These are phyloP conservation scores for Bursaphelenchus mucronatus DNA, from an alignment of 1,140 invertebrate species.

Conservation along the genomic window DNA sequence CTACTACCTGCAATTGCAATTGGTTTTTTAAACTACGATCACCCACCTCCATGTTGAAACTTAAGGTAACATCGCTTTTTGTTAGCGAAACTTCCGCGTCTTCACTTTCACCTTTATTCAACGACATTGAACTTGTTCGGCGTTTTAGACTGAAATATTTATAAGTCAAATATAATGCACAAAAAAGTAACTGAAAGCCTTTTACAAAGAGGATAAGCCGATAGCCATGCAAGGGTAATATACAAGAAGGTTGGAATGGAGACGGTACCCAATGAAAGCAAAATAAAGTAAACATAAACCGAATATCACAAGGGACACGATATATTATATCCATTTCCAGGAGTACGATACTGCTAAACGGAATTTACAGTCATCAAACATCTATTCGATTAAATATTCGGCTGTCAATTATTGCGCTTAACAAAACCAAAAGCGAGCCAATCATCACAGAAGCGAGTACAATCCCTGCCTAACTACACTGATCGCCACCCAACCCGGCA, in stretches of 20 bases:
- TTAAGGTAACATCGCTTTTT: constrained; percentile 54
- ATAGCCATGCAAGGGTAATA: too few species aligned
- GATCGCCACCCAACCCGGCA: too few species aligned
- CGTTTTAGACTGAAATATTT: constrained; percentile 54
- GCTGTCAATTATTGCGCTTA: background rate
- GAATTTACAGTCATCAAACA: background rate
- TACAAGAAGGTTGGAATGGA: too few species aligned
- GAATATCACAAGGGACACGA: background rate
- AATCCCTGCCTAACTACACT: too few species aligned
- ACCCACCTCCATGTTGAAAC: constrained; percentile 60
- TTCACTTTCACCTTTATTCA: constrained; percentile 59
- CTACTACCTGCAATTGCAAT: constrained; percentile 73
- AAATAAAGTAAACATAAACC: background rate
- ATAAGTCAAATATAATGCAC: background rate
- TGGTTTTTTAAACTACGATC: background rate
- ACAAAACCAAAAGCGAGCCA: too few species aligned
- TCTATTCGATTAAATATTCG: background rate
- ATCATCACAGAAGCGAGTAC: too few species aligned
- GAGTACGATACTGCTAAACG: too few species aligned
- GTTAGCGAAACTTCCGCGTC: constrained; percentile 57
- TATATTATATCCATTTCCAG: too few species aligned
- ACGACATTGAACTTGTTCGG: constrained; percentile 54
- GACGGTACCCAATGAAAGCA: too few species aligned
- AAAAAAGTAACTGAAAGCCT: background rate
- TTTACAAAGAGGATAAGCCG: too few species aligned